Conservation (phyloP, 2,888 invertebrate species). For the Ypsolopha scabrella region DNA sequence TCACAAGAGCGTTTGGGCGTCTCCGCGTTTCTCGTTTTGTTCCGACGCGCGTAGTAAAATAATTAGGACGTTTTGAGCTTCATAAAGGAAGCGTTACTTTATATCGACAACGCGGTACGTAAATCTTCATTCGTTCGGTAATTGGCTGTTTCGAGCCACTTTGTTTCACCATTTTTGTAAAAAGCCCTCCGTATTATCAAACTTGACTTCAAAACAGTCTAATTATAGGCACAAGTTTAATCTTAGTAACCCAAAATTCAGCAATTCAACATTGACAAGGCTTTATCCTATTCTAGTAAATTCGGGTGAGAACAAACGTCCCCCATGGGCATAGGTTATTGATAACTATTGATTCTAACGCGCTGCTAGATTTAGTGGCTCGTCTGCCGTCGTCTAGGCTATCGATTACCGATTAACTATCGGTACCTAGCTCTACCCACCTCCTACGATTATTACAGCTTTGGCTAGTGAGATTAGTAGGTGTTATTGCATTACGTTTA, state of each 20-base stretch:
- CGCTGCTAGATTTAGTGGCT: constrained; percentile 31
- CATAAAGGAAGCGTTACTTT: constrained; percentile 68
- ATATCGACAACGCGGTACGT: constrained; percentile 67
- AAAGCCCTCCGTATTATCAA: background rate
- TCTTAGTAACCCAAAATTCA: no score
- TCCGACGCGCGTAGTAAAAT: constrained; percentile 56
- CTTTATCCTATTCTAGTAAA: no score
- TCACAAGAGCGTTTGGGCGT: constrained; percentile 69
- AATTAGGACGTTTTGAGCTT: constrained; percentile 70
- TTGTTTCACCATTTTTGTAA: constrained; percentile 10
- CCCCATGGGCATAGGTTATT: constrained; percentile 51
- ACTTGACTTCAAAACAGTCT: background rate
- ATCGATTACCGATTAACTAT: no score
- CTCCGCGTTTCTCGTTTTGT: constrained; percentile 59
- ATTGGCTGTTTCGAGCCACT: constrained; percentile 44
- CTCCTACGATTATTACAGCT: no score
- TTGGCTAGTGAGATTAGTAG: no score
- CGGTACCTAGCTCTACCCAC: no score
- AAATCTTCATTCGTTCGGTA: constrained; percentile 65
- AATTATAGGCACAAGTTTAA: background rate
- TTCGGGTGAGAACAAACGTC: constrained; percentile 23
- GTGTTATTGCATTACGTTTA: no score
- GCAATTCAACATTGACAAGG: no score
- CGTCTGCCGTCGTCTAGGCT: background rate
- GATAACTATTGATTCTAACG: constrained; percentile 65